phyloP scores from a whole-genome alignment of 2,888 invertebrate species.

The Acholoe squamosa region DNA sequence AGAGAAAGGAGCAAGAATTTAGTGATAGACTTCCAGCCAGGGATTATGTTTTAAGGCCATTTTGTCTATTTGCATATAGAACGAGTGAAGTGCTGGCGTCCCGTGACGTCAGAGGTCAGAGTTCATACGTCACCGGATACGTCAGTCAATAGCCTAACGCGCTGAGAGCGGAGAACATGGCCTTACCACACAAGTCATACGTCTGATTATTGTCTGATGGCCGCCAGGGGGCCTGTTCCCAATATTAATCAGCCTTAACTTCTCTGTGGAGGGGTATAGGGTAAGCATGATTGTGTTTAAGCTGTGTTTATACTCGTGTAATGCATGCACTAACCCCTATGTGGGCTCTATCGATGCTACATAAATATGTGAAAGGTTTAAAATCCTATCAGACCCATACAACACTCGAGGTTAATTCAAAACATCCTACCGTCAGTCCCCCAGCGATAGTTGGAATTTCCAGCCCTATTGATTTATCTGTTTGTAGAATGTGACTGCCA shows the following conservation, averaged over 20 bases:
- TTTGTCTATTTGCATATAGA: neutral
- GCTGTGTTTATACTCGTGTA: neutral
- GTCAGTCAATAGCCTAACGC: slow-evolving; percentile 43
- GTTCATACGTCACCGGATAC: neutral
- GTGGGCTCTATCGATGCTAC: too few species aligned
- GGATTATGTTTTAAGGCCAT: neutral
- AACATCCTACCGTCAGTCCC: too few species aligned
- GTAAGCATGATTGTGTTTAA: neutral
- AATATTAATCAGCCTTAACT: neutral
- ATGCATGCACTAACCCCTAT: too few species aligned
- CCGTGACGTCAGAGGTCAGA: slow-evolving; percentile 46
- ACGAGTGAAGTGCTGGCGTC: slow-evolving; percentile 5
- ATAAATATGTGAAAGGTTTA: too few species aligned
- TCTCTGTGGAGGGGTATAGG: neutral
- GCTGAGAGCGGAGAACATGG: slow-evolving; percentile 1
- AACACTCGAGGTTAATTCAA: too few species aligned
- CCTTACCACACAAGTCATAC: slow-evolving; percentile 53
- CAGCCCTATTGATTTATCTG: too few species aligned
- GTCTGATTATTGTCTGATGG: slow-evolving; percentile 49
- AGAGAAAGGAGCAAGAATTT: too few species aligned
- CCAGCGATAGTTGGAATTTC: too few species aligned
- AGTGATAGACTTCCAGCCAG: too few species aligned
- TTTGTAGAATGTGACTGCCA: too few species aligned
- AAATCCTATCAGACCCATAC: too few species aligned
- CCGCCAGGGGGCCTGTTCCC: neutral